phyloP scores from a whole-genome alignment of 2,113 vertebrate species.

The Caranx ignobilis region DNA sequence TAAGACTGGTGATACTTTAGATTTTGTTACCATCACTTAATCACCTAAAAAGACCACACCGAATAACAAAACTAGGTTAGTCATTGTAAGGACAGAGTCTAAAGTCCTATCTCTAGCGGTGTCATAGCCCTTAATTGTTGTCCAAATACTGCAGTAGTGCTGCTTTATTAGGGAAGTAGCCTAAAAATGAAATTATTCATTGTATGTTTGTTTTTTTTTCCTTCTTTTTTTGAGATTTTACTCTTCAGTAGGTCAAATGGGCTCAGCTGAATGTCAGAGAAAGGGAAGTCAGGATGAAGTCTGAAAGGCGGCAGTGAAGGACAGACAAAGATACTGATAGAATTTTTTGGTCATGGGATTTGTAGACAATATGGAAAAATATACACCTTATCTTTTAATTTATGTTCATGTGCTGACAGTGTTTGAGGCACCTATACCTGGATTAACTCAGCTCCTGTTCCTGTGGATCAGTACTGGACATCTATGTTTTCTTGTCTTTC shows the following conservation, averaged over 20 bases:
- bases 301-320: not conserved
- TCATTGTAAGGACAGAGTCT: no score
- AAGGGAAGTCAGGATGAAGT: not conserved
- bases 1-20: no score
- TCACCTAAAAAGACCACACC: no score
- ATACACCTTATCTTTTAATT: constrained; percentile 7
- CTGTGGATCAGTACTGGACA: constrained; percentile 8
- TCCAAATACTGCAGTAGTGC: no score
- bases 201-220: not conserved
- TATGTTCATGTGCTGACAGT: not conserved
- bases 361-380: not conserved
- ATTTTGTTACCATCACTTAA: no score
- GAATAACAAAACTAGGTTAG: no score
- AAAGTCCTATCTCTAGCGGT: no score
- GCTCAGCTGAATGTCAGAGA: not conserved
- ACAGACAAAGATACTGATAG: not conserved
- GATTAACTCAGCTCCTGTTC: not conserved
- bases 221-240: not conserved
- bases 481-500: not conserved
- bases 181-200: no score
- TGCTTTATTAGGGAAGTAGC: no score
- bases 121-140: no score
- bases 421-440: not conserved
- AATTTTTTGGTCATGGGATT: not conserved
- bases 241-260: not conserved